These are phyloP conservation scores for Hymenopus coronatus DNA, from an alignment of 2,888 invertebrate genomes.

Conservation along the genomic window DNA sequence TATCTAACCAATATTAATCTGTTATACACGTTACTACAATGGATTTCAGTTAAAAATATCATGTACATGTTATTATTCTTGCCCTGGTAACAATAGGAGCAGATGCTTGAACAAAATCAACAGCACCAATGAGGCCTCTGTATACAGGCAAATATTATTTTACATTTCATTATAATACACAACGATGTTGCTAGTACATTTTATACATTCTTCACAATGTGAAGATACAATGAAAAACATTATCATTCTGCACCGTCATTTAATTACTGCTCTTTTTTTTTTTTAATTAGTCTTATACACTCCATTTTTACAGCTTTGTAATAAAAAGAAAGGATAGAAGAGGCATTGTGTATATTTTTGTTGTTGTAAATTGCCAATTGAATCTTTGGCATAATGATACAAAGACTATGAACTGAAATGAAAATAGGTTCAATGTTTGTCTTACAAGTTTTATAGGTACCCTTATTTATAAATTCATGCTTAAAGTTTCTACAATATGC, in stretches of 20 bases:
- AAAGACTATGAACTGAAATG: no score
- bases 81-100: neutral
- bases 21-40: neutral
- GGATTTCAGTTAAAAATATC: neutral
- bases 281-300: neutral
- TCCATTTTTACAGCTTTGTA: neutral
- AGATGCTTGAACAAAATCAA: neutral
- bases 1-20: neutral
- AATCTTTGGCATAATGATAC: neutral
- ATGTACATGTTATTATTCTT: neutral
- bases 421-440: no score
- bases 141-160: neutral
- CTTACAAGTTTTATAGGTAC: no score
- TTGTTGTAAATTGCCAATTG: neutral
- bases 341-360: neutral
- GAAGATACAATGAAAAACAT: neutral
- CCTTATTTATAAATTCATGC: no score
- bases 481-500: no score
- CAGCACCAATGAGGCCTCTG: neutral
- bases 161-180: slow-evolving; percentile 4
- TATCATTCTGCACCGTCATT: neutral
- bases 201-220: neutral
- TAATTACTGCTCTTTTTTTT: neutral
- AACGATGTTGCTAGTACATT: neutral
- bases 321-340: neutral